Conservation (phyloP, 2,113 vertebrate species). For the Neomonachus schauinslandi region DNA sequence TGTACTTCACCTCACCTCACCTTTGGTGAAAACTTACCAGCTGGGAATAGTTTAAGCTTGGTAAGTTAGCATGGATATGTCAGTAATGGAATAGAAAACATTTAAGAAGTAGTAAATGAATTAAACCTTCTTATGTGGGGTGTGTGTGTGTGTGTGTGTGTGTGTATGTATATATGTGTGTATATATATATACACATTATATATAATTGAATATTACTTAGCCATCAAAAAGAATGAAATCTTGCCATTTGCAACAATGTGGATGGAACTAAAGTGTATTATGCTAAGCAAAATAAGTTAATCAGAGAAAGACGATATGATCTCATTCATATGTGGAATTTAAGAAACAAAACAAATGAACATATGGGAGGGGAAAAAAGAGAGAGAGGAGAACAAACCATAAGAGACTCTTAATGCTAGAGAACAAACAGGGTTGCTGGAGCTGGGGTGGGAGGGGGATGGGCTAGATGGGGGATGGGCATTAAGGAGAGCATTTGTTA, state of each 20-base stretch:
- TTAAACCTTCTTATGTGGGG: neutral
- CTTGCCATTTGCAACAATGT: neutral
- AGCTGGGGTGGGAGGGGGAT: no score
- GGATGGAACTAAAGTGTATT: neutral
- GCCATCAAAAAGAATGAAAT: neutral
- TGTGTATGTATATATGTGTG: no score
- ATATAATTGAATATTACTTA: neutral
- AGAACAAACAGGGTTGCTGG: neutral
- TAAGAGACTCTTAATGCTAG: neutral
- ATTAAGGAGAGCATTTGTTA: neutral
- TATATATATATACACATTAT: no score
- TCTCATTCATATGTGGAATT: neutral
- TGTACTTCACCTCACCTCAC: neutral
- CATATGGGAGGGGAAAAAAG: neutral
- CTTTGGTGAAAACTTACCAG: neutral
- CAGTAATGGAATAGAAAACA: neutral
- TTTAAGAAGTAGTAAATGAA: constrained; percentile 49
- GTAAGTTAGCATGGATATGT: neutral
- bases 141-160: no score
- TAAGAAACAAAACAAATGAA: neutral
- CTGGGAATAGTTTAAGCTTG: neutral
- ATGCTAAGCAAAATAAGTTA: neutral
- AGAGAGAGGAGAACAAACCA: neutral
- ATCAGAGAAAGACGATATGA: neutral
- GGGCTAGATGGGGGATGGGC: neutral